phyloP scores from a whole-genome alignment of 2,797 vertebrate species.

The Strix occidentalis region DNA sequence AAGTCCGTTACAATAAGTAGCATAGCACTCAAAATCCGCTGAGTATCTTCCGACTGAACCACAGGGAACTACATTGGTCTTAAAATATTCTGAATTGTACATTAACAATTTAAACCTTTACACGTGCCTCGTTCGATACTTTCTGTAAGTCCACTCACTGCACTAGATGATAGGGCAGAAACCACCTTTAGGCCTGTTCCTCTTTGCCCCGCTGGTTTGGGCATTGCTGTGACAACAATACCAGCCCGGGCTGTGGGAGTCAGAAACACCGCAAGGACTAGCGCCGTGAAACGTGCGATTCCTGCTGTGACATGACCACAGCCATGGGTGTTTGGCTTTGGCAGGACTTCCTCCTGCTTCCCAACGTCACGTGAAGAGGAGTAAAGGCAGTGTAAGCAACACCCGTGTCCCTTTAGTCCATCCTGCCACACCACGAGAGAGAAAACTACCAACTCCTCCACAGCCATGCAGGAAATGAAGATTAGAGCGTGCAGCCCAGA shows the following conservation, averaged over 20 bases:
- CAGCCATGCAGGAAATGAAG: background rate
- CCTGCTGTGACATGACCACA: background rate
- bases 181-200: accelerated
- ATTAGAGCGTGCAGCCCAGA: background rate
- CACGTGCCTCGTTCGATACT: background rate
- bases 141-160: background rate
- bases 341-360: background rate
- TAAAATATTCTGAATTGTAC: background rate
- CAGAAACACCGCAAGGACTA: background rate
- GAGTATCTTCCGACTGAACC: background rate
- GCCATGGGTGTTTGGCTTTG: background rate
- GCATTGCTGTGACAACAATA: background rate
- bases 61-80: background rate
- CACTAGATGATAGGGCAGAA: background rate
- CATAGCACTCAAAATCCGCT: background rate
- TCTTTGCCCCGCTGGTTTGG: background rate
- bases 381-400: background rate
- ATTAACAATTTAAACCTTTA: background rate
- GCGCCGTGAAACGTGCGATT: background rate
- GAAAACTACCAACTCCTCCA: background rate
- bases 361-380: background rate
- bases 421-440: background rate
- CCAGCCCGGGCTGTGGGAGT: background rate
- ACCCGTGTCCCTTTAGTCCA: background rate
- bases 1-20: background rate